Conservation (phyloP, 2,113 vertebrate species). For the Zosterops japonicus region DNA sequence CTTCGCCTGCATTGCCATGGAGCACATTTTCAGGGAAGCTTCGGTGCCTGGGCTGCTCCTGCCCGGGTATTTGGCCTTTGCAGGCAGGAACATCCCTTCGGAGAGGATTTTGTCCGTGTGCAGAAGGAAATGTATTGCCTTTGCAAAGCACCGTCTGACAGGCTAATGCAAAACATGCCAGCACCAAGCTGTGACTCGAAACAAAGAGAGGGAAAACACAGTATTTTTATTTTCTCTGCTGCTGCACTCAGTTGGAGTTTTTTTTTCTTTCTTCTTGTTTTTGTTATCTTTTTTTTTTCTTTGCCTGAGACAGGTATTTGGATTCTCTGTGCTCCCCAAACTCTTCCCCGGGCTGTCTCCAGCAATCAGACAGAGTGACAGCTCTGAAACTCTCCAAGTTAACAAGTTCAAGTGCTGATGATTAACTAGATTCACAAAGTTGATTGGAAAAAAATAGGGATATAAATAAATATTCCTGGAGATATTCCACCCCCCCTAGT, state of each 20-base stretch:
- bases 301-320: constrained; percentile 9
- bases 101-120: constrained; percentile 1
- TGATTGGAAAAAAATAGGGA: constrained; percentile 77
- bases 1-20: neutral
- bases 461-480: constrained; percentile 87
- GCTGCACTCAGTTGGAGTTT: neutral
- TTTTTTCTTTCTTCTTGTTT: neutral
- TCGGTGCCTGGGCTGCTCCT: neutral
- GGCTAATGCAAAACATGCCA: constrained; percentile 59
- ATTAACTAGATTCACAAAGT: constrained; percentile 78
- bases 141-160: constrained; percentile 14
- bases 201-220: constrained; percentile 45
- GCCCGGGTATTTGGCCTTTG: constrained; percentile 7
- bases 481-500: constrained; percentile 82
- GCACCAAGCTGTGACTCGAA: constrained; percentile 60
- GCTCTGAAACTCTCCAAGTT: constrained; percentile 51
- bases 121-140: constrained; percentile 10
- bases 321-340: constrained; percentile 26
- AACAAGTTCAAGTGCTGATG: constrained; percentile 72
- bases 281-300: neutral
- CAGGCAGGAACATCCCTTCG: neutral
- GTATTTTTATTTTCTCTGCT: constrained; percentile 48
- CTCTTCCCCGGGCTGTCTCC: constrained; percentile 25
- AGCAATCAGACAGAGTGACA: constrained; percentile 70
- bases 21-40: neutral